Conservation (phyloP, 2,113 vertebrate genomes). For the Thamnaconus septentrionalis region DNA sequence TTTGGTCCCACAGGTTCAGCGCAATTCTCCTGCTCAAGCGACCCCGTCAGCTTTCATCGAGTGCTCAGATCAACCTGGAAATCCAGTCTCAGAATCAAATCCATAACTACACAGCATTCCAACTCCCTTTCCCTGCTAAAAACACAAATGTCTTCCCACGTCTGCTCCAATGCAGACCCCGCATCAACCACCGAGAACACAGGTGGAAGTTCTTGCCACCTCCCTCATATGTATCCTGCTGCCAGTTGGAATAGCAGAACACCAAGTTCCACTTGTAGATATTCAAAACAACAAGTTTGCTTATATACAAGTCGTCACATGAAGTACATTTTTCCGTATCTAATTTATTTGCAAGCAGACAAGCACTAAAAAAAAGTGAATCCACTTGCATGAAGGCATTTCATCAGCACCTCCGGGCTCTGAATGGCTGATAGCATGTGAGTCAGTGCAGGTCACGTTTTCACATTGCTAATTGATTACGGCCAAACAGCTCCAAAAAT, state of each 20-base stretch:
- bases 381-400: too few relatives aligned
- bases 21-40: not conserved
- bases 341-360: too few relatives aligned
- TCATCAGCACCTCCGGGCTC: constrained; percentile 5
- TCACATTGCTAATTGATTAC: constrained; percentile 36
- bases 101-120: constrained; percentile 8
- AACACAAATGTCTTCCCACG: constrained; percentile 41
- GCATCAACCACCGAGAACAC: constrained; percentile 24
- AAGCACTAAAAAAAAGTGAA: too few relatives aligned
- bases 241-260: constrained; percentile 31
- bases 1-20: not conserved
- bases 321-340: too few relatives aligned
- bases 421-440: constrained; percentile 17
- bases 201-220: constrained; percentile 49
- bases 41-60: not conserved
- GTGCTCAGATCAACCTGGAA: constrained; percentile 5
- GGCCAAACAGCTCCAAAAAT: constrained; percentile 9
- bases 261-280: constrained; percentile 42
- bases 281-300: too few relatives aligned
- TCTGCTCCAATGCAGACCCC: constrained; percentile 19
- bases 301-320: too few relatives aligned
- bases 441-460: constrained; percentile 32
- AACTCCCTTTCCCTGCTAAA: constrained; percentile 43
- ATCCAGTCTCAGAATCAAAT: constrained; percentile 14
- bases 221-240: constrained; percentile 12